Base-by-base conservation (phyloP, 2,888 invertebrate genomes). In the Euproctis similis region DNA sequence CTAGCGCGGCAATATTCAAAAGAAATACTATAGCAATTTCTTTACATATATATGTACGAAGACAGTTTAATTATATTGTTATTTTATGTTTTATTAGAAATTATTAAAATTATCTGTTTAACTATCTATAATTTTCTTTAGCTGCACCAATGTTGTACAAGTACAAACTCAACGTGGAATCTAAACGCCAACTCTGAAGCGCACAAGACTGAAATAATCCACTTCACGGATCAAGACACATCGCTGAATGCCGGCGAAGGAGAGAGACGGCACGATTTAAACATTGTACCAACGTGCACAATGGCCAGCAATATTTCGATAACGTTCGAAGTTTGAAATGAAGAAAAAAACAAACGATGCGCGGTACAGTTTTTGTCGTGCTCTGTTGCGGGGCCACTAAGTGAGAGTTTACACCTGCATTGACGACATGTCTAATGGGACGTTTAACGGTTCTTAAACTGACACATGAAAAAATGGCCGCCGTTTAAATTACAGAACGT, bases 281-380 rank as follows among this genome's bases (percentile, higher is more conserved):
- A 20, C 19, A 29, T n/a, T n/a, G 22, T 2, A 3, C 8, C 25
- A 12, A 26, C 21, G 21, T 21, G 24, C 1, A 19, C 42, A 19
- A 4, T 34, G 36, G 34, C 39, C 4, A n/a, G 12, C 12, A 11
- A 2, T 1, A 16, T 21, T 3, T 36, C 34, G 36, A 46, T 25
- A 34, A 17, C 36, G 37, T 31, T 45, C 28, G 28, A 22, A 25
- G 32, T 33, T 31, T 16, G 26, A 22, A 39, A 34, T 18, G 21
- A 49, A 42, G 52, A 40, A 42, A 48, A 40, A 30, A 17, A 21
- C 9, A 21, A 21, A 21, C 21, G 21, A 21, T 21, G 10, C 21
- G 9, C 39, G 24, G 28, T 39, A 46, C 39, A 42, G 34, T 44
- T 53, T 53, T 53, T 46, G 34, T 42, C 47, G 44, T 39, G 17